phyloP scores from a whole-genome alignment of 2,797 vertebrate species.

The Austrolebias charrua region DNA sequence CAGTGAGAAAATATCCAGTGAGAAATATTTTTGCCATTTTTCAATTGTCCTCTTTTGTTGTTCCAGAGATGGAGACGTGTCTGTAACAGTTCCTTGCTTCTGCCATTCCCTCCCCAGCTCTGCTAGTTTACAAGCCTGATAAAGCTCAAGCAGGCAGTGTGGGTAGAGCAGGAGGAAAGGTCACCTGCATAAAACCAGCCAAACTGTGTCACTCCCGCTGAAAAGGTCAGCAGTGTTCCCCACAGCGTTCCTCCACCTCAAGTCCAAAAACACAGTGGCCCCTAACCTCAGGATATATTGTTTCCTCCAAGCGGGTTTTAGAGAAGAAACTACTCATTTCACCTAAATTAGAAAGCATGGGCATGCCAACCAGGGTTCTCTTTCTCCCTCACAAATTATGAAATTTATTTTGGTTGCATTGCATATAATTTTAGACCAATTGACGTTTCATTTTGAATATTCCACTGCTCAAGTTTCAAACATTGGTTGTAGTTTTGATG shows the following conservation, averaged over 20 bases:
- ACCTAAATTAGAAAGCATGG: not conserved
- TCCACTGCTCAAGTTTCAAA: too few species aligned
- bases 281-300: constrained; percentile 29
- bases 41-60: constrained; percentile 36
- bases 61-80: constrained; percentile 46
- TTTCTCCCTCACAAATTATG: not conserved
- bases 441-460: not conserved
- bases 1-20: constrained; percentile 49
- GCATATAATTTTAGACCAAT: not conserved
- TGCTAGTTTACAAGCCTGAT: constrained; percentile 34
- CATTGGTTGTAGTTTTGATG: not conserved
- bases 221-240: constrained; percentile 78
- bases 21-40: constrained; percentile 32
- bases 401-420: not conserved
- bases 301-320: constrained; percentile 15
- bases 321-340: constrained; percentile 1
- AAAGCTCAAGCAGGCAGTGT: constrained; percentile 49
- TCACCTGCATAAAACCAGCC: constrained; percentile 70
- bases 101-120: not conserved
- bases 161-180: constrained; percentile 71
- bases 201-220: constrained; percentile 71
- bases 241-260: constrained; percentile 46
- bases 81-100: constrained; percentile 42
- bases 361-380: not conserved
- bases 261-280: constrained; percentile 37